phyloP scores from a whole-genome alignment of 1,140 invertebrate species.

The Ladona fulva region DNA sequence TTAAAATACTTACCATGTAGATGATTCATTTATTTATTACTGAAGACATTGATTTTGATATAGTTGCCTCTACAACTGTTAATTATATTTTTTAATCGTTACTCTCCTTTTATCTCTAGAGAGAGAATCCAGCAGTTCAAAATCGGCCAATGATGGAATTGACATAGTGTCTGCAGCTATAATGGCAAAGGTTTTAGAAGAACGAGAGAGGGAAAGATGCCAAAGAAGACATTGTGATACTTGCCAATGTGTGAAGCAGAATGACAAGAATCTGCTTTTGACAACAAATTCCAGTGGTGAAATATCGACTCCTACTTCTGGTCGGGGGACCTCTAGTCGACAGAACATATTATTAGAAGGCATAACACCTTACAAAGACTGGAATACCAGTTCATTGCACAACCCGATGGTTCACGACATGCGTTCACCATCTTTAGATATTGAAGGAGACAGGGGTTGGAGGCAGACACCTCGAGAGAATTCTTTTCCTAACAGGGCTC shows the following conservation, averaged over 20 bases:
- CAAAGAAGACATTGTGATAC: conserved; percentile 69
- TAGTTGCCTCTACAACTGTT: no score
- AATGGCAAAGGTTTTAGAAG: conserved; percentile 87
- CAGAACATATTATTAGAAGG: not conserved
- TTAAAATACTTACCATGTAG: no score
- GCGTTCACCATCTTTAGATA: not conserved
- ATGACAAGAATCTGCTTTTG: conserved; percentile 2
- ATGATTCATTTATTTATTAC: no score
- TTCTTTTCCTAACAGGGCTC: not conserved
- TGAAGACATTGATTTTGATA: no score
- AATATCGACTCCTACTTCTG: not conserved
- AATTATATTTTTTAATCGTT: no score
- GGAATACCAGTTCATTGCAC: not conserved
- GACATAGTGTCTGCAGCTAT: conserved; percentile 85
- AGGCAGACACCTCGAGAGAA: not conserved
- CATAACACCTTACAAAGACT: not conserved
- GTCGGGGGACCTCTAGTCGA: not conserved
- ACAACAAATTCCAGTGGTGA: not conserved
- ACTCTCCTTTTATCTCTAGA: conserved; percentile 28
- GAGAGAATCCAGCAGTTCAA: conserved; percentile 28
- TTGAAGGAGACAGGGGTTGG: not conserved
- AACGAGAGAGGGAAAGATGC: conserved; percentile 60
- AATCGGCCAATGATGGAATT: conserved; percentile 28
- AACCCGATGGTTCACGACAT: not conserved
- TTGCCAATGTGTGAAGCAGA: conserved; percentile 57